Percentiles rank a stretch among this genome's conserved stretches.
Evolutionary conservation across 2,797 vertebrate species (phyloP).

Genomic region (Lerista edwardsae): DNA sequence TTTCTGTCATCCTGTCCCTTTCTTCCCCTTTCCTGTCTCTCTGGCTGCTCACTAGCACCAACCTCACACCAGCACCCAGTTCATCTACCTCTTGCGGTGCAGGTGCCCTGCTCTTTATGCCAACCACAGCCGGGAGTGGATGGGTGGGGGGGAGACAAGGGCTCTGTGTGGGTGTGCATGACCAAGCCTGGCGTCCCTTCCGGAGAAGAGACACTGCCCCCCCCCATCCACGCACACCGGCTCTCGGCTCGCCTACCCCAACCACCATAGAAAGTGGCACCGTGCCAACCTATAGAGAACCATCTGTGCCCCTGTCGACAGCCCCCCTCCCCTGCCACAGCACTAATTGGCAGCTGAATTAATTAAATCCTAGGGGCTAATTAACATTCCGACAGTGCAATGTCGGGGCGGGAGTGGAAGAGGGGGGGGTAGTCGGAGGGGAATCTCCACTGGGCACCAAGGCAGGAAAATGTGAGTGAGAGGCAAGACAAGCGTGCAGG

Average conservation of each 20-base stretch:
- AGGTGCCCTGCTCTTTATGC: conserved; percentile 33
- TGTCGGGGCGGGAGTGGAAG: conserved; percentile 53
- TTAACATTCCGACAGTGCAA: conserved; percentile 66
- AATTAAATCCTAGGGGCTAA: conserved; percentile 69
- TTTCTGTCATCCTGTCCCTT: conserved; percentile 1
- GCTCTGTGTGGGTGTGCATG: neutral
- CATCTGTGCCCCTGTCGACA: conserved; percentile 54
- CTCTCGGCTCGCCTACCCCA: conserved; percentile 11
- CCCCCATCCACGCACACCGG: neutral
- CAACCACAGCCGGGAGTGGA: neutral
- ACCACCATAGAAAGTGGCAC: conserved; percentile 48
- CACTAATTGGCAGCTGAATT: conserved; percentile 74
- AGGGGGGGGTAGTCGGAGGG: neutral
- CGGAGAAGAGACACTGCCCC: neutral
- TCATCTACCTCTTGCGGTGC: conserved; percentile 39
- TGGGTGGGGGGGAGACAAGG: neutral
- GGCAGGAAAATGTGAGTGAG: neutral
- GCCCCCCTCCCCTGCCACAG: conserved; percentile 41
- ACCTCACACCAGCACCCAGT: conserved; percentile 49
- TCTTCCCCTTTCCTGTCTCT: neutral
- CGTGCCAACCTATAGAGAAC: conserved; percentile 69
- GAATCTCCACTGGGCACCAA: neutral
- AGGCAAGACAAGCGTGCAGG: neutral
- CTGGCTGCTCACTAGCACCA: conserved; percentile 29
- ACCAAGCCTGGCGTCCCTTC: conserved; percentile 28